Conservation (phyloP, 2,113 vertebrate genomes). For the Macrotis lagotis region DNA sequence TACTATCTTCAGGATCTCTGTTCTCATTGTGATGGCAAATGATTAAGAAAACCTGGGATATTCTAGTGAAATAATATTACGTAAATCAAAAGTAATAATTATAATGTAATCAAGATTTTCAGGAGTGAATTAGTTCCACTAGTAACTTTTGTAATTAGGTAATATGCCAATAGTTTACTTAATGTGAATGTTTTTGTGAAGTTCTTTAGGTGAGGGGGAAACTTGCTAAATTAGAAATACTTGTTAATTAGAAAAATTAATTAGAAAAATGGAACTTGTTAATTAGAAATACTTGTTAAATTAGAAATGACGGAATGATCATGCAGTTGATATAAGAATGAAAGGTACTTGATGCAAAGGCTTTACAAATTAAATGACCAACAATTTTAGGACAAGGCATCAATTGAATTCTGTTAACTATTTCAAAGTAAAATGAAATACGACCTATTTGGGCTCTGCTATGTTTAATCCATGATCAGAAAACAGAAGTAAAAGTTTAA, state of each 20-base stretch:
- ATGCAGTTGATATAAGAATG: neutral
- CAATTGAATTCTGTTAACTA: neutral
- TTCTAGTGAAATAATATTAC: neutral
- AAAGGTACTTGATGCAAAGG: neutral
- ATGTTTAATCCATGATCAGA: neutral
- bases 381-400: neutral
- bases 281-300: neutral
- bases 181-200: neutral
- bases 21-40: neutral
- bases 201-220: neutral
- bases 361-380: neutral
- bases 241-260: constrained; percentile 34
- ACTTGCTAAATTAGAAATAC: neutral
- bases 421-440: neutral
- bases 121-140: neutral
- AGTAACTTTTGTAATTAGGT: neutral
- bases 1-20: neutral
- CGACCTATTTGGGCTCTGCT: neutral
- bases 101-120: neutral
- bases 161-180: constrained; percentile 16
- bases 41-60: neutral
- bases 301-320: neutral
- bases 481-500: neutral
- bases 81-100: constrained; percentile 10
- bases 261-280: neutral